Evolutionary conservation across 2,113 vertebrate species (phyloP).

Genomic region (Gopherus flavomarginatus): DNA sequence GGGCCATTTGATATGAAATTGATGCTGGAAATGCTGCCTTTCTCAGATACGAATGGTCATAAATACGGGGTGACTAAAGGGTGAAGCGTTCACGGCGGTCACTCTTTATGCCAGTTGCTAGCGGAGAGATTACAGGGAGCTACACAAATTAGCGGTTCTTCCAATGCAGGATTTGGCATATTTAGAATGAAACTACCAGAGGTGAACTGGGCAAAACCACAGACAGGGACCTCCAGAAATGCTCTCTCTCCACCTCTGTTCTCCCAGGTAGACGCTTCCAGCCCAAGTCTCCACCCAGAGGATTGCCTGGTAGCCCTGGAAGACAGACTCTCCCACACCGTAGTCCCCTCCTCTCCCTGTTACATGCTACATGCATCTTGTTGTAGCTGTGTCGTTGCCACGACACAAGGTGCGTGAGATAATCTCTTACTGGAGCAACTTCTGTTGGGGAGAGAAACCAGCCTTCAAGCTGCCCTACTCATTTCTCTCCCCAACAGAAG

Average conservation of each 20-base stretch:
- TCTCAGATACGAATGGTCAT: background rate
- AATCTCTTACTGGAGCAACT: background rate
- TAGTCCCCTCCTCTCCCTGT: background rate
- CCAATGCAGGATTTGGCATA: fast-evolving
- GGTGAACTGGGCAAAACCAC: background rate
- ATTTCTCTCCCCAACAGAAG: background rate
- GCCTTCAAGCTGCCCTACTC: background rate
- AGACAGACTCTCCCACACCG: background rate
- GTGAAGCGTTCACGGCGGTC: fast-evolving
- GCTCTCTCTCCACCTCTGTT: fast-evolving
- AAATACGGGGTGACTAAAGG: background rate
- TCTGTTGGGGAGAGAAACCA: background rate
- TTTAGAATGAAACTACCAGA: background rate
- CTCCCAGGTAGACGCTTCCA: fast-evolving
- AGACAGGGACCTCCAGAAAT: background rate
- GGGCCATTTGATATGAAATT: fast-evolving
- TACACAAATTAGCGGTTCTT: no score
- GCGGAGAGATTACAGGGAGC: background rate
- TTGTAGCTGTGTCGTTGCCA: background rate
- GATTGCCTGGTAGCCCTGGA: fast-evolving
- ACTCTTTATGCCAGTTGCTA: fast-evolving
- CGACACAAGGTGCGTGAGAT: background rate
- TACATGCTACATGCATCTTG: background rate
- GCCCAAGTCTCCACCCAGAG: background rate
- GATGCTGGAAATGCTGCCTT: fast-evolving